Evolutionary conservation across 2,797 vertebrate genomes (phyloP), one percentile per base, ranked within the genome.

Genomic region (Gambelia wislizenii): DNA sequence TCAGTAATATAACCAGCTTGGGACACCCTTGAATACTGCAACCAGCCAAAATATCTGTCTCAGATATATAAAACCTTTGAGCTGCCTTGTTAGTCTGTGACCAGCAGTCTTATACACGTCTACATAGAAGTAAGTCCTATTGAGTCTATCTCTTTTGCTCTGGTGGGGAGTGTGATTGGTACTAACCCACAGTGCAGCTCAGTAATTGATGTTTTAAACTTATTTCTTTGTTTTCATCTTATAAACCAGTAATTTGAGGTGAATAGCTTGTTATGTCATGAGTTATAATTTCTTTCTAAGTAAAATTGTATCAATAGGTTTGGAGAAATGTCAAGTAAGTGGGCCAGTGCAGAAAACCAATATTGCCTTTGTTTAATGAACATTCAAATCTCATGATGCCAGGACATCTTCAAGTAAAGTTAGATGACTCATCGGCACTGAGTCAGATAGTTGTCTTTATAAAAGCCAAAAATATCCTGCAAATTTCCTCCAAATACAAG

Each of bases 231-330:
- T 79, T 27, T 81, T 61, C 7, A 4, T 47, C 7, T 59, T 52
- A 12, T 69, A 27, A 27, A n/a, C 3, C 4, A 82, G 6, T 83
- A 52, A 54, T 75, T 59, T 83, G 44, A 42, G 6, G 6, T 39
- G 33, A 70, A 56, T 69, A 18, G 36, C 12, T 44, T 70, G 39
- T 44, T 81, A 54, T 33, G 36, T n/a, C 13, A 44, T 70, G 67
- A n/a, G 61, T 36, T 80, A 33, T 18, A 61, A 76, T 49, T 47
- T 39, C 27, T 33, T 42, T 89, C 39, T 5, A 81, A 59, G 20
- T 85, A 39, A 54, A 70, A 72, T 80, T 69, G 20, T 74, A 69
- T 89, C 72, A 89, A 4, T 70, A 59, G 13, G 52, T 75, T 69
- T 54, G 13, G 22, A 59, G 33, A 85, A 61, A 76, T 33, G 25